Base-by-base conservation (phyloP, 2,113 vertebrate species). In the Neofelis nebulosa region DNA sequence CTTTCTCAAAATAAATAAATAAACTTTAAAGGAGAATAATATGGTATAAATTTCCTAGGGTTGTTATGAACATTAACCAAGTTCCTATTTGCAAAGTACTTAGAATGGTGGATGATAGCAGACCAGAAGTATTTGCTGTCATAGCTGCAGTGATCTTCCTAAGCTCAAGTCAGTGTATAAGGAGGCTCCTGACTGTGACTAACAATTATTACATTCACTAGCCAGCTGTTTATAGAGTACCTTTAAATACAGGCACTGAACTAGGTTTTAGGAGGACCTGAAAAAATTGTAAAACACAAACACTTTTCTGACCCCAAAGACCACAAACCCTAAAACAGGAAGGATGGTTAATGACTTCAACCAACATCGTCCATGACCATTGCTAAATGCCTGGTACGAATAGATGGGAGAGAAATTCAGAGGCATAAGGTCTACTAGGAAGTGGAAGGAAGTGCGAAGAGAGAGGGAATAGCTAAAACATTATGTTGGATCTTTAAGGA, bases 241-340 rank as follows among this genome's bases (percentile, higher is more conserved):
- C 29, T 71, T 5, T 25, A 71, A 38, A 23, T 11, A 41, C 1
- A 52, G 68, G 29, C 29, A 11, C 38, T 29, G 25, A 92, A 33
- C 5, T 63, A 36, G 23, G 5, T 61, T 31, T 88, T 45, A 69
- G 18, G 7, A 33, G 29, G 78, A 8, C 61, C 9, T 63, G 15
- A 55, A 90, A 89, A 73, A 63, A 73, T 33, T 69, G 21, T 74
- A 74, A 74, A 86, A 57, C 14, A 76, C 4, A 12, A 31, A 15
- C 41, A 27, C 5, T 73, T 79, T 81, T 68, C 52, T 93, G 68
- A 65, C 25, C 27, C 12, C 29, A 48, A 74, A 91, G 55, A 84
- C 52, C 13, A 92, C 12, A 71, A 76, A 83, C 65, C 65, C 14
- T 96, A n/a, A 86, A 94, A 85, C 57, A 82, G 89, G 48, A 95